Evolutionary conservation across 2,888 invertebrate species (phyloP).

Genomic region (Tetrapedia diversipes): DNA sequence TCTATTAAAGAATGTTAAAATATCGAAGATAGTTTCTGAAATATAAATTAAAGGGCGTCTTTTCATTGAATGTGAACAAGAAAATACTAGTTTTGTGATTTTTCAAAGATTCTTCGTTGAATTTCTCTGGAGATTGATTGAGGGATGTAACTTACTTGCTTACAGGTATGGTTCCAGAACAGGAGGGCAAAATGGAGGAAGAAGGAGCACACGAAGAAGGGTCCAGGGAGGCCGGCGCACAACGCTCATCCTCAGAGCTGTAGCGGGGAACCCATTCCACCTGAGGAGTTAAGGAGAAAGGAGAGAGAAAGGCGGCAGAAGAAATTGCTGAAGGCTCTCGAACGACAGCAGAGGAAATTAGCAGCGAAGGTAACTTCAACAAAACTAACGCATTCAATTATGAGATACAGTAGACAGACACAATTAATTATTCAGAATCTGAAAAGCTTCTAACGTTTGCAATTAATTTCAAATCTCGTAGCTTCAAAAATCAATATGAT

Average conservation of each 20-base stretch:
- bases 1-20: too few relatives aligned
- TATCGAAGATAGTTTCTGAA: too few relatives aligned
- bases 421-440: too few relatives aligned
- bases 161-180: slow-evolving; percentile 99
- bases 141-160: slow-evolving; percentile 48
- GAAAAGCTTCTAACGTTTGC: too few relatives aligned
- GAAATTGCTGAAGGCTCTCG: slow-evolving; percentile 95
- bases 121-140: background rate
- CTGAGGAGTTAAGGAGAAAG: slow-evolving; percentile 92
- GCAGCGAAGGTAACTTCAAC: slow-evolving; percentile 87
- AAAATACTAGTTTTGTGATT: too few relatives aligned
- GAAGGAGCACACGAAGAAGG: slow-evolving; percentile 99
- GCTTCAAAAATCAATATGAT: too few relatives aligned
- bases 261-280: slow-evolving; percentile 98
- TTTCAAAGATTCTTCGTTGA: background rate
- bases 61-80: too few relatives aligned
- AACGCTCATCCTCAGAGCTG: slow-evolving; percentile 99
- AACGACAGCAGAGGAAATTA: slow-evolving; percentile 95
- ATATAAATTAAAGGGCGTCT: too few relatives aligned
- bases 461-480: too few relatives aligned
- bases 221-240: slow-evolving; percentile 98
- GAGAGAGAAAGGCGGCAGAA: slow-evolving; percentile 94
- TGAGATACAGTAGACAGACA: too few relatives aligned
- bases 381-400: background rate
- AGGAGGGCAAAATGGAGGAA: slow-evolving; percentile 99